Base-by-base conservation (phyloP, 1,140 invertebrate species). In the Habropoda laboriosa region DNA sequence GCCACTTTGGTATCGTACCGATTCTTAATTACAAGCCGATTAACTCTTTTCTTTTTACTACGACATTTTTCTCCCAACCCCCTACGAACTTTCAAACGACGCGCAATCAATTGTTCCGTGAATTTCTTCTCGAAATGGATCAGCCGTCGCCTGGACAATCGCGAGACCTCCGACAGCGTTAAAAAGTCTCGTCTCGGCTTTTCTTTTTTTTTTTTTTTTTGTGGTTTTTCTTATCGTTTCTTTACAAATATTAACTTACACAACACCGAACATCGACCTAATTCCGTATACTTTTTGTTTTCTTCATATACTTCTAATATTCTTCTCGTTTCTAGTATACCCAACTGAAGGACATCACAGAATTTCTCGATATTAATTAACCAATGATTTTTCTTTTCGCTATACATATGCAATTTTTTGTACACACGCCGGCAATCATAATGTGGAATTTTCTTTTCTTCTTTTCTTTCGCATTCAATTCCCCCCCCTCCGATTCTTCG, bases 281-380 rank as follows among this genome's bases (percentile, higher is more conserved):
- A 89, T 87, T 89, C 89, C 90, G 90, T 91, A 91, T 91, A 91
- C 90, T 86, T 89, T 70, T 85, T 82, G 83, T 82, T 79, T 73
- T 71, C 57, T 32, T 66, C 80, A 82, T 68, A 83, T 80, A 82
- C 67, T 68, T 83, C 73, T 75, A 85, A 82, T 85, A 88, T 35
- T 47, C 71, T 51, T 49, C 49, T 87, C 88, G 85, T 60, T 81
- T 86, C 83, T 90, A 92, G 88, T 87, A 90, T 90, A 91, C 85
- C 35, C 80, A 90, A 93, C 88, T 89, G 88, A 92, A 93, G 89
- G 87, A 92, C 92, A 93, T 93, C 92, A 93, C 92, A 93, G 92
- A 93, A 93, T 91, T 93, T 92, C 80, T 87, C 87, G 88, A 89
- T 90, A 91, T 80, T 75, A 68, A 74, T 80, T 82, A 75, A 82